A percentile compares a stretch with the other conserved stretches of the same genome.
These are phyloP conservation scores for Aphelinus atriplicis DNA, from an alignment of 1,140 invertebrate genomes.

Conservation along the genomic window DNA sequence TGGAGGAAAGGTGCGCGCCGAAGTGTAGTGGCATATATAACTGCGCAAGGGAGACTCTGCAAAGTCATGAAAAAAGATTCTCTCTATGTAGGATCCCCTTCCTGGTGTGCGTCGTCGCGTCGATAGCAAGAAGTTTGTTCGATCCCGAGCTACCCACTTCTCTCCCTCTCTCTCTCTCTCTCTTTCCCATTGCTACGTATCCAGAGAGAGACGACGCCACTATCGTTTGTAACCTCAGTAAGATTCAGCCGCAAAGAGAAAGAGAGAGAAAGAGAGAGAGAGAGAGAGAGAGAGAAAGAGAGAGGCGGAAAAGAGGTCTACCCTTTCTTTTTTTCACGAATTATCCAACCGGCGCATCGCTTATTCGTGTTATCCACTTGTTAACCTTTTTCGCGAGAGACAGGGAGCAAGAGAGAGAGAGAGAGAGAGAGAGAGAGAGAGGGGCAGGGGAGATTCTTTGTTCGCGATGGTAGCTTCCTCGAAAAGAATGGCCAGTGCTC, in stretches of 20 bases:
- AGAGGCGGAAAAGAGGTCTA: neutral
- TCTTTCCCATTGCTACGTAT: neutral
- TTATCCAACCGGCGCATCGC: slow-evolving; percentile 56
- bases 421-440: no score
- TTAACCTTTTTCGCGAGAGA: no score
- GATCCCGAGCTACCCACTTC: slow-evolving; percentile 28
- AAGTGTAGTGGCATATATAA: slow-evolving; percentile 9
- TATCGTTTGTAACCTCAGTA: neutral
- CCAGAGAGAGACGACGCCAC: neutral
- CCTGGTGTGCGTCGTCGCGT: slow-evolving; percentile 5
- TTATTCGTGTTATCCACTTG: slow-evolving; percentile 57
- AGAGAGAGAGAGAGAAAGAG: slow-evolving; percentile 12
- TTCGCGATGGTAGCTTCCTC: slow-evolving; percentile 52
- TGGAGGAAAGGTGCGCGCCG: neutral
- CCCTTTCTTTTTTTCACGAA: slow-evolving; percentile 49
- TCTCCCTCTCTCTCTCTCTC: neutral
- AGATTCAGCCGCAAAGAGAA: neutral
- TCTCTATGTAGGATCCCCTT: neutral
- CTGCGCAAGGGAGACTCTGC: slow-evolving; percentile 2
- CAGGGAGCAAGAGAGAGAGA: no score
- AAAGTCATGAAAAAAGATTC: slow-evolving; percentile 20
- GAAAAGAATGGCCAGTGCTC: slow-evolving; percentile 47
- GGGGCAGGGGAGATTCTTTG: slow-evolving; percentile 55
- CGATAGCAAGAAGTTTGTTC: slow-evolving; percentile 36
- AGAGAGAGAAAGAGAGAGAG: neutral